These are phyloP conservation scores for Catocala sponsa DNA, from an alignment of 2,888 invertebrate species.

Conservation along the genomic window DNA sequence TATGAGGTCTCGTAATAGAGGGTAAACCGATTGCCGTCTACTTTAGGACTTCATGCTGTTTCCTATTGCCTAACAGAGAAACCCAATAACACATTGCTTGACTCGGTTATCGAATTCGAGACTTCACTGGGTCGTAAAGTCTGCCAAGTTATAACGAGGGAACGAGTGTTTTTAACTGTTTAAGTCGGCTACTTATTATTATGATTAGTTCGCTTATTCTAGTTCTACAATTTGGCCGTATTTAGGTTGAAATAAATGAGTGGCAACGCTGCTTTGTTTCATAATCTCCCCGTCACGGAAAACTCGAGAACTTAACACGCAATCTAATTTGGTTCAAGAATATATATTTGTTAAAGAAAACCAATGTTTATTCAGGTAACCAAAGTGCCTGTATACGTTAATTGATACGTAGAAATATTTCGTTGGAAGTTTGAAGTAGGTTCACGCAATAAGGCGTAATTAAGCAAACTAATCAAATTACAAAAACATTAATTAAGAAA, in stretches of 20 bases:
- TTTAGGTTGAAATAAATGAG: constrained; percentile 18
- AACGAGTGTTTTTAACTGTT: too few species aligned
- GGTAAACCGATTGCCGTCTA: too few species aligned
- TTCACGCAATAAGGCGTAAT: background rate
- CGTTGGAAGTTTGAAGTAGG: background rate
- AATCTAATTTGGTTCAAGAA: constrained; percentile 19
- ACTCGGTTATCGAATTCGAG: too few species aligned
- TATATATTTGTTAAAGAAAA: constrained; percentile 11
- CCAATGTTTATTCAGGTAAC: constrained; percentile 9
- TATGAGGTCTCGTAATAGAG: too few species aligned
- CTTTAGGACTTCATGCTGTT: too few species aligned
- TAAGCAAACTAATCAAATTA: constrained; percentile 5
- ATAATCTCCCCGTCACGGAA: constrained; percentile 17
- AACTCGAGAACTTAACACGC: constrained; percentile 20
- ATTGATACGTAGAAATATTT: background rate
- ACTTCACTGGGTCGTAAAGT: too few species aligned
- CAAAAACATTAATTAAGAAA: constrained; percentile 6
- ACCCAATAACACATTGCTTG: too few species aligned
- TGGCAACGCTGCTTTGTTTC: constrained; percentile 7
- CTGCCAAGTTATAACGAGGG: too few species aligned
- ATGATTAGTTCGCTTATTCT: constrained; percentile 4
- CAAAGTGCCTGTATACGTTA: background rate
- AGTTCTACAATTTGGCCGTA: background rate
- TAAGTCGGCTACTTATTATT: too few species aligned
- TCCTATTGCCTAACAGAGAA: too few species aligned